phyloP scores from a whole-genome alignment of 2,113 vertebrate genomes.

The Parotia lawesii region DNA sequence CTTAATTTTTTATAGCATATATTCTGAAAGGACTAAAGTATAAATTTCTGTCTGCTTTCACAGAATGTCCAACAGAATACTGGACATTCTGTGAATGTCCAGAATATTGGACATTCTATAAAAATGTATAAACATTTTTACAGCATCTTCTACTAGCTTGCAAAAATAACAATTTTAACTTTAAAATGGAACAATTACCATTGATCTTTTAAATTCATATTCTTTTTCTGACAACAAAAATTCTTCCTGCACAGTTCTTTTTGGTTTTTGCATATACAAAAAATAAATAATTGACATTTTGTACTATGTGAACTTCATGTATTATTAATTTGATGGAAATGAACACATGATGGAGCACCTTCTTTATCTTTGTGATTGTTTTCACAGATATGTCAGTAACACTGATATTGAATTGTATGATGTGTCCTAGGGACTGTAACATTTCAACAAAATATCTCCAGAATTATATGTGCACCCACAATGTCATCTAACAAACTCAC shows the following conservation, averaged over 20 bases:
- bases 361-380: slow-evolving; percentile 65
- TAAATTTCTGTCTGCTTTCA: not conserved
- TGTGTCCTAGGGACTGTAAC: slow-evolving; percentile 43
- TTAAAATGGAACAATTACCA: not conserved
- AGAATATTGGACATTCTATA: too few relatives aligned
- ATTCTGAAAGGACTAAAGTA: not conserved
- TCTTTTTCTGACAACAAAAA: not conserved
- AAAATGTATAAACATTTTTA: not conserved
- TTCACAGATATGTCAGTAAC: slow-evolving; percentile 55
- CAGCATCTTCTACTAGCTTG: not conserved
- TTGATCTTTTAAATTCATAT: not conserved
- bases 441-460: slow-evolving; percentile 51
- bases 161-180: not conserved
- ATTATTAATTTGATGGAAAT: slow-evolving; percentile 70
- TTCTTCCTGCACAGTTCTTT: not conserved
- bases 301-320: slow-evolving; percentile 63
- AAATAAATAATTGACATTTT: slow-evolving; percentile 68
- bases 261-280: slow-evolving; percentile 39
- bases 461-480: slow-evolving; percentile 25
- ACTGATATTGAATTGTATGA: slow-evolving; percentile 48
- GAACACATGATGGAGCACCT: slow-evolving; percentile 64
- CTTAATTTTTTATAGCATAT: not conserved
- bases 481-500: slow-evolving; percentile 35
- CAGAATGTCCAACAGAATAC: not conserved
- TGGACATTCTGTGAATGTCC: too few relatives aligned